Evolutionary conservation across 2,888 invertebrate species (phyloP).

Genomic region (Drosophila mayaguana): DNA sequence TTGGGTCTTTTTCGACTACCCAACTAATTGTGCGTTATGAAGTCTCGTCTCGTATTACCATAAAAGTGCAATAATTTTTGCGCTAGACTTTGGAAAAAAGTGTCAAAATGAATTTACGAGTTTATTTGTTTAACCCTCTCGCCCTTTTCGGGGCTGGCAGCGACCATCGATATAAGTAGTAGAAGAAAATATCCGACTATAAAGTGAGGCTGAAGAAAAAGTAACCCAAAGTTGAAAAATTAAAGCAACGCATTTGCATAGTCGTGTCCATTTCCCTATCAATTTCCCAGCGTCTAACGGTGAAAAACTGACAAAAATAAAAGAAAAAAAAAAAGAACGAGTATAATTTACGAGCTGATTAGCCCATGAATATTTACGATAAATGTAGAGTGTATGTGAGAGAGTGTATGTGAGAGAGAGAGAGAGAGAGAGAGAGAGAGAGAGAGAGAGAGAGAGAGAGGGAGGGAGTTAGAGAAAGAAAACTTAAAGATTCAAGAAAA

Average conservation of each 20-base stretch:
- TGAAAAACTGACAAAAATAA: constrained; percentile 41
- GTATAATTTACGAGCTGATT: constrained; percentile 80
- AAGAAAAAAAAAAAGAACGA: constrained; percentile 25
- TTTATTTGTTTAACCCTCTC: constrained; percentile 84
- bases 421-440: no score
- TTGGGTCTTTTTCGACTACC: constrained; percentile 6
- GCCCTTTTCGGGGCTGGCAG: constrained; percentile 69
- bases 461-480: not conserved
- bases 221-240: constrained; percentile 23
- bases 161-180: constrained; percentile 4
- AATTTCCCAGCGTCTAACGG: constrained; percentile 59
- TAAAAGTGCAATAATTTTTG: constrained; percentile 73
- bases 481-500: constrained; percentile 37
- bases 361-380: constrained; percentile 75
- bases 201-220: not conserved
- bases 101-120: constrained; percentile 86
- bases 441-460: not conserved
- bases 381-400: not conserved
- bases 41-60: constrained; percentile 63
- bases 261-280: constrained; percentile 60
- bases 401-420: no score
- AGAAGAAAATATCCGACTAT: not conserved
- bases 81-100: constrained; percentile 65
- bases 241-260: constrained; percentile 47
- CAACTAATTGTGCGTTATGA: constrained; percentile 41